Conservation (phyloP, 1,140 invertebrate species). For the Brachionus calyciflorus region DNA sequence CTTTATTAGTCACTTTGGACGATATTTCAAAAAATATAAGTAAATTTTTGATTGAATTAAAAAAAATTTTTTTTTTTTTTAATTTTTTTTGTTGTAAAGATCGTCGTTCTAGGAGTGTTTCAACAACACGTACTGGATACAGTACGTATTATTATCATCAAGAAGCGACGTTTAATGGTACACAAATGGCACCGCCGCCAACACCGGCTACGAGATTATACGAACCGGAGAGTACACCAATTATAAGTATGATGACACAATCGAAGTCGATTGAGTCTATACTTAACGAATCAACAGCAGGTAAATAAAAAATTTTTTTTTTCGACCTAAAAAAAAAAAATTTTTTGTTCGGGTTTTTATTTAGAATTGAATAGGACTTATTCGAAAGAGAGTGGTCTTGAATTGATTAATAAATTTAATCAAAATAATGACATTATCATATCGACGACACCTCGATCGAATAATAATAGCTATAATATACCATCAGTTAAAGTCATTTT, state of each 20-base stretch:
- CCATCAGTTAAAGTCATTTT: no score
- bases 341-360: not conserved
- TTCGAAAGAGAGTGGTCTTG: constrained; percentile 38
- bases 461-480: no score
- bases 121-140: not conserved
- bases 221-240: not conserved
- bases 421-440: no score
- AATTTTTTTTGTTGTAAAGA: not conserved
- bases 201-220: not conserved
- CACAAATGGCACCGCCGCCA: not conserved
- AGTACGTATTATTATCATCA: no score
- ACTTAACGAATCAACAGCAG: constrained; percentile 38
- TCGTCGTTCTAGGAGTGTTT: constrained; percentile 18
- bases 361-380: constrained; percentile 34
- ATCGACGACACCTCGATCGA: no score
- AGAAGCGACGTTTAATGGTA: not conserved
- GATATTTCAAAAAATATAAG: constrained; percentile 36
- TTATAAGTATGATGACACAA: not conserved
- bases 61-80: not conserved
- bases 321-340: not conserved
- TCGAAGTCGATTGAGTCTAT: constrained; percentile 44
- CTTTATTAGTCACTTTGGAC: constrained; percentile 12
- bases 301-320: not conserved
- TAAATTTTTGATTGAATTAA: not conserved
- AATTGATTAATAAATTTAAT: not conserved